Conservation (phyloP, 2,888 invertebrate species). For the Tribolium freemani region DNA sequence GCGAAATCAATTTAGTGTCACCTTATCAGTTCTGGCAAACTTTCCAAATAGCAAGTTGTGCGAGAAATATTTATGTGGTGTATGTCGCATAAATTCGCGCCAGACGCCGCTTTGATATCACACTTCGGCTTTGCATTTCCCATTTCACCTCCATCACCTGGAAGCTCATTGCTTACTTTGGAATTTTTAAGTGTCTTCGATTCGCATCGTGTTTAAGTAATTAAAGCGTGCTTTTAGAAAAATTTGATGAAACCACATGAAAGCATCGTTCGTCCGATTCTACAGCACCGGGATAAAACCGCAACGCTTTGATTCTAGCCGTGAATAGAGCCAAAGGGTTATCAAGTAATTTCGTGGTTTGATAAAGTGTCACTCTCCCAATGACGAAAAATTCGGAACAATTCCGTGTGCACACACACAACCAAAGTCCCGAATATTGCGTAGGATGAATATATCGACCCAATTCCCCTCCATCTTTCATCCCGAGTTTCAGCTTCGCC, state of each 20-base stretch:
- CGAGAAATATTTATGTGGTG: slow-evolving; percentile 16
- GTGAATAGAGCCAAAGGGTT: neutral
- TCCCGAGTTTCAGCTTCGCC: slow-evolving; percentile 5
- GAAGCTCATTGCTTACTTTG: neutral
- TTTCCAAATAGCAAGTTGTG: slow-evolving; percentile 2
- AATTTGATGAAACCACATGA: slow-evolving; percentile 6
- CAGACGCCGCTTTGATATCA: neutral
- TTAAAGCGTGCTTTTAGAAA: neutral
- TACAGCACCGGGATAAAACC: slow-evolving; percentile 6
- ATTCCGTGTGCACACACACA: neutral
- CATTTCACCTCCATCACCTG: neutral
- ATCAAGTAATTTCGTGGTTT: slow-evolving; percentile 12
- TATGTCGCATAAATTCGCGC: slow-evolving; percentile 13
- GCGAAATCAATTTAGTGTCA: slow-evolving; percentile 11
- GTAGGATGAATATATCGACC: slow-evolving; percentile 10
- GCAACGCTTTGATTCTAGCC: slow-evolving; percentile 1
- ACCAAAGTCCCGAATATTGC: slow-evolving; percentile 1
- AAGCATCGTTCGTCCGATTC: neutral
- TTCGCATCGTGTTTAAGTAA: neutral
- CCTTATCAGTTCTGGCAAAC: slow-evolving; percentile 17
- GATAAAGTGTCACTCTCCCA: slow-evolving; percentile 1
- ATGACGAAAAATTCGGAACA: neutral
- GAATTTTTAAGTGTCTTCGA: neutral
- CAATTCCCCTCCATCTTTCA: slow-evolving; percentile 9
- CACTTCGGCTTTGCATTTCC: neutral